Evolutionary conservation across 2,797 vertebrate genomes (phyloP), one percentile per base, ranked within the genome.

Genomic region (Pristis pectinata): DNA sequence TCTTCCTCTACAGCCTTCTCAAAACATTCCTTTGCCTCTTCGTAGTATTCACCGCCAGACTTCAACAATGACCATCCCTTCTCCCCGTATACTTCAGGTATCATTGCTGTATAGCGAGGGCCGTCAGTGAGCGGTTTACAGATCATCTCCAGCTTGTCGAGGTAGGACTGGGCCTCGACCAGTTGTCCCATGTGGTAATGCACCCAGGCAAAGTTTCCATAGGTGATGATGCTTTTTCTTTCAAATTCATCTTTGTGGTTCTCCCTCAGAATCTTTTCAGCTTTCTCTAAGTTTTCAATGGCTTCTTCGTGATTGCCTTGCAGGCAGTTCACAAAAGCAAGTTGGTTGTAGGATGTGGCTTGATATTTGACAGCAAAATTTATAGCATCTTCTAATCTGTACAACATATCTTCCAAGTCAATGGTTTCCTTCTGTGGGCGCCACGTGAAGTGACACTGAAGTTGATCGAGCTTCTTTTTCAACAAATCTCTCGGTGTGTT

Each of bases 1-100:
- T 49, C 49, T 49, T 49, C 49, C 49, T 49, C 49, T 49, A 49
- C 49, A 49, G 49, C 49, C 49, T 49, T 49, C 49, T 49, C 49
- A 49, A 49, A 49, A 49, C 49, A 97, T 13, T 95, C 85, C 96
- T 96, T 96, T 89, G 98, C 97, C 95, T 87, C 96, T 9, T 96
- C 49, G 0, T 96, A 96, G 95, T 98, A 96, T 27, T 95, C 95
- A 0, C 0, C 0, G 74, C 97, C 96, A 96, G 97, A 97, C 53
- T 96, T 97, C 94, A 98, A 93, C 22, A 97, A 95, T 19, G 97
- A 96, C 97, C 97, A 98, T 15, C 97, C 98, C 95, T 98, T 95
- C 94, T 98, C 97, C 95, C 97, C 97, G 34, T 95, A 96, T 64
- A 97, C 95, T 41, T 97, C 97, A 74, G 97, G 96, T 93, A 96